These are phyloP conservation scores for Phymastichus coffea DNA, from an alignment of 1,140 invertebrate species.

Conservation along the genomic window DNA sequence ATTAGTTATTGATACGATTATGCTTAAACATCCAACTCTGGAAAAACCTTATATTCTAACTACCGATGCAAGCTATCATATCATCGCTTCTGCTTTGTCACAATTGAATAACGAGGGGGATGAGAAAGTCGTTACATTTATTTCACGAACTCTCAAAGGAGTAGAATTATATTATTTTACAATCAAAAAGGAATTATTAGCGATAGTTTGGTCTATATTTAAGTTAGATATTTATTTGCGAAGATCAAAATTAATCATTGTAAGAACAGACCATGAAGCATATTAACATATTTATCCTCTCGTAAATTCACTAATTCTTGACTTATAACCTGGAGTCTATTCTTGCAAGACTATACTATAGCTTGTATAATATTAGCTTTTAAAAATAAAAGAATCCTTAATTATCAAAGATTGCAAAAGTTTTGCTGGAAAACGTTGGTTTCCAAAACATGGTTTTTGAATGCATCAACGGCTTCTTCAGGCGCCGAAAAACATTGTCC, in stretches of 20 bases:
- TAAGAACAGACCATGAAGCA: not conserved
- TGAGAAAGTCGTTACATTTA: slow-evolving; percentile 11
- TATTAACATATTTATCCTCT: not conserved
- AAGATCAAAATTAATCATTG: slow-evolving; percentile 8
- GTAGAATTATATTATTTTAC: slow-evolving; percentile 30
- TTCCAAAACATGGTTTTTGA: no score
- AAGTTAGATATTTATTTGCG: slow-evolving; percentile 44
- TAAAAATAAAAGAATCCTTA: no score
- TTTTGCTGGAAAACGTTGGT: no score
- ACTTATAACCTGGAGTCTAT: not conserved
- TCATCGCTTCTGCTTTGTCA: slow-evolving; percentile 38
- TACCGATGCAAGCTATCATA: slow-evolving; percentile 29
- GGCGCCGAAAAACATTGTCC: no score
- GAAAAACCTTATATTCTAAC: slow-evolving; percentile 34
- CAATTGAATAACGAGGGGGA: slow-evolving; percentile 25
- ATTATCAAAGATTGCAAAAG: no score
- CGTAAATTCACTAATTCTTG: not conserved
- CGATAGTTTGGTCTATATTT: slow-evolving; percentile 48
- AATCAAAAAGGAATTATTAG: slow-evolving; percentile 45
- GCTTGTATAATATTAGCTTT: no score
- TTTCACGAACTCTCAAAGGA: slow-evolving; percentile 22
- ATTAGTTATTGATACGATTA: no score
- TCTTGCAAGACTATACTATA: not conserved
- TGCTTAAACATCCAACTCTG: slow-evolving; percentile 36
- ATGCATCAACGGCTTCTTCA: no score